Base-by-base conservation (phyloP, 2,113 vertebrate species). In the Silurus asotus region DNA sequence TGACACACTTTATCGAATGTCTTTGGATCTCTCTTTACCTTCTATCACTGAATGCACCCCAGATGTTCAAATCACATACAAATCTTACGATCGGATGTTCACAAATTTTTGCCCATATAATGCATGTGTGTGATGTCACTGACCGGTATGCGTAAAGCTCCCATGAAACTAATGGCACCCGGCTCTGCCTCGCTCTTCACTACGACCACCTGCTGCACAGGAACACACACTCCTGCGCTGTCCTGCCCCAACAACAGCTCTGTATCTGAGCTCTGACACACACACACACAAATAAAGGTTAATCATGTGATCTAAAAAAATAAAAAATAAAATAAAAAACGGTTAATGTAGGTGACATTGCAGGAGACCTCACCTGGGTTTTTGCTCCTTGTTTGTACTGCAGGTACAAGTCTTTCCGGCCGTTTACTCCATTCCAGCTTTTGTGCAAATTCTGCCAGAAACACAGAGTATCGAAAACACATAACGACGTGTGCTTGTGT, bases 101-200 rank as follows among this genome's bases (percentile, higher is more conserved):
- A 37, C 37, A 37, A 37, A 37, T 37, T 37, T 37, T 37, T 37
- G 37, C 37, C 37, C 3, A 2, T 37, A 37, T 37, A 37, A 37
- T 37, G 37, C 3, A 37, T 37, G 37, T 37, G 3, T 51, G 56
- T 74, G 20, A n/a, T 37, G 72, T 70, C n/a, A 74, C 97, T 96
- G 87, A 99, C 98, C 0, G 97, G 98, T 74, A 99, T 99, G 25
- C 86, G 92, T 4, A 99, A 95, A 0, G 97, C 98, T 75, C 95
- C 97, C 2, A 96, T 91, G 93, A 99, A 99, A 91, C 97, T 98
- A 94, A 99, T 99, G 91, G 97, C 96, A 0, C 94, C 93, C 0
- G 93, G 96, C 78, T 96, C 92, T 0, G 94, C 89, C 11, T 92
- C 92, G 15, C 93, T 94, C 91, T 93, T 95, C 80, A 95, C 92